phyloP scores from a whole-genome alignment of 2,113 vertebrate genomes.

The Urocolius indicus region DNA sequence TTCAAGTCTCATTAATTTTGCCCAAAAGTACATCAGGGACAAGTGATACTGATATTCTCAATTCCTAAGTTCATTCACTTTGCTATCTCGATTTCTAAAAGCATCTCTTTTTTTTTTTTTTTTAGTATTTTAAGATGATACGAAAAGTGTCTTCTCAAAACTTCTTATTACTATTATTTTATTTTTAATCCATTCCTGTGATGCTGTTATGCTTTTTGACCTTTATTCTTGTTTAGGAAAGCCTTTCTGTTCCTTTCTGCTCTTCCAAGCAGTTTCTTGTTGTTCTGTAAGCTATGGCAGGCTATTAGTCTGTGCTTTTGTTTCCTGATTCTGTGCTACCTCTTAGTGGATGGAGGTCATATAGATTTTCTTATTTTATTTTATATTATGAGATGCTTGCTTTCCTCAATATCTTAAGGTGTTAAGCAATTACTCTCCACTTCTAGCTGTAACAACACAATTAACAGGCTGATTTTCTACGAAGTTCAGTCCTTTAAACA shows the following conservation, averaged over 20 bases:
- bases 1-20: not conserved
- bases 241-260: not conserved
- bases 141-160: not conserved
- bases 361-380: not conserved
- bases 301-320: not conserved
- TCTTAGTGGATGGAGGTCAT: not conserved
- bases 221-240: not conserved
- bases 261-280: not conserved
- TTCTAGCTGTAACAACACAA: not conserved
- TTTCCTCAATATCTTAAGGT: not conserved
- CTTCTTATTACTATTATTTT: not conserved
- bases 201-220: not conserved
- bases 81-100: not conserved
- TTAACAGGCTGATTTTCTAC: not conserved
- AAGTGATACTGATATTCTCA: not conserved
- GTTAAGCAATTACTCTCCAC: not conserved
- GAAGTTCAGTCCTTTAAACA: not conserved
- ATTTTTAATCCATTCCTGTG: not conserved
- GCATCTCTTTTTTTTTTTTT: not conserved
- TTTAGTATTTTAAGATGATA: not conserved
- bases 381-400: not conserved
- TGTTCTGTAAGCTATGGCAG: not conserved
- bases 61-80: not conserved
- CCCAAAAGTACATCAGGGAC: not conserved
- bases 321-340: not conserved